Conservation (phyloP, 2,888 invertebrate species). For the Rotaria socialis region DNA sequence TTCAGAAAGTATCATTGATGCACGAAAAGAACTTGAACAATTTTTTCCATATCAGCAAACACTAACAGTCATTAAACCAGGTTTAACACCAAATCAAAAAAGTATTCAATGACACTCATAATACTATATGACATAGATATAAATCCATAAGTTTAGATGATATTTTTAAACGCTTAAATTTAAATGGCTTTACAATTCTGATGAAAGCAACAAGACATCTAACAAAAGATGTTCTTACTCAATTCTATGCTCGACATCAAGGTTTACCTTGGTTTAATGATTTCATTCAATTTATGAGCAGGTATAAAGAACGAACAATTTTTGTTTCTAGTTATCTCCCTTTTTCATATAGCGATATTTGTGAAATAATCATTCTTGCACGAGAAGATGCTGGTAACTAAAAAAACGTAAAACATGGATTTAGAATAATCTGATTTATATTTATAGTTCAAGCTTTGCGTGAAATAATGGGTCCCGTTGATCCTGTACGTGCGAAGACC, state of each 20-base stretch:
- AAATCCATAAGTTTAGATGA: constrained; percentile 34
- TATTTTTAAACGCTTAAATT: constrained; percentile 40
- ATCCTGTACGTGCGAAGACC: constrained; percentile 55
- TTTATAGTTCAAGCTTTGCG: constrained; percentile 53
- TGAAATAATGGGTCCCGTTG: constrained; percentile 53
- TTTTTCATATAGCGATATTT: constrained; percentile 52
- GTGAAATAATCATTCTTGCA: constrained; percentile 55
- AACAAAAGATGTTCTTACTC: constrained; percentile 56
- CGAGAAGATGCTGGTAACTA: constrained; percentile 51
- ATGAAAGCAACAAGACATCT: constrained; percentile 39
- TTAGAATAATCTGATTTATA: no score
- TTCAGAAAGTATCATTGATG: constrained; percentile 14
- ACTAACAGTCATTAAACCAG: constrained; percentile 53
- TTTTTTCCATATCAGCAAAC: constrained; percentile 60
- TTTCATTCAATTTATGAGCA: constrained; percentile 42
- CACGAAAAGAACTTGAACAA: constrained; percentile 52
- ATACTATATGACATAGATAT: no score
- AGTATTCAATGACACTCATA: neutral
- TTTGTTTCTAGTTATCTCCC: no score
- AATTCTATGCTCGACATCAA: constrained; percentile 38
- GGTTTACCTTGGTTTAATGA: constrained; percentile 42
- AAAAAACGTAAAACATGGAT: no score
- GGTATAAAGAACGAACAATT: neutral
- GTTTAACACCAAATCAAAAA: constrained; percentile 39
- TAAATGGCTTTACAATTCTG: constrained; percentile 39